phyloP scores from a whole-genome alignment of 1,140 invertebrate genomes.

The Aphaenogaster rudis region DNA sequence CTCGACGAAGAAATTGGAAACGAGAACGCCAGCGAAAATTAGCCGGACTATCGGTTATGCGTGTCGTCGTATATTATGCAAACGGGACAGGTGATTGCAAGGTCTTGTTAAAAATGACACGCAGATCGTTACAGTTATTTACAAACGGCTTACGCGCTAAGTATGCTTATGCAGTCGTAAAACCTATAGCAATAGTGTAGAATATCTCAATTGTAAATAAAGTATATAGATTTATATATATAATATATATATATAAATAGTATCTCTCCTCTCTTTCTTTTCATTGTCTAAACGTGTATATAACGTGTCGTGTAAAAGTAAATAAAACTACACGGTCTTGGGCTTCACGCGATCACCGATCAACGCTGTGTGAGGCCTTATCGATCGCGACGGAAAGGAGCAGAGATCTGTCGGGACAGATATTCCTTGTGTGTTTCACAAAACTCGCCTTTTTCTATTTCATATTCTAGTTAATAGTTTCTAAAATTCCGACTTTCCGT shows the following conservation, averaged over 20 bases:
- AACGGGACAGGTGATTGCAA: slow-evolving; percentile 2
- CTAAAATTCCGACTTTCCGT: not conserved
- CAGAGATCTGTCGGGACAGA: not conserved
- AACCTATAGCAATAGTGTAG: slow-evolving; percentile 61
- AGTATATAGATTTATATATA: slow-evolving; percentile 60
- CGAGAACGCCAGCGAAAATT: not conserved
- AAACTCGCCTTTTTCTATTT: not conserved
- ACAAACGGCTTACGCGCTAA: slow-evolving; percentile 68
- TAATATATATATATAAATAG: slow-evolving; percentile 72
- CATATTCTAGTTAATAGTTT: not conserved
- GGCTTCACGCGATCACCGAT: not conserved
- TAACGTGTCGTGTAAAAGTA: slow-evolving; percentile 67
- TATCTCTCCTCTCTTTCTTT: slow-evolving; percentile 36
- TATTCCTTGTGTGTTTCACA: not conserved
- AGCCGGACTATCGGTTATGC: not conserved
- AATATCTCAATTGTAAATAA: slow-evolving; percentile 61
- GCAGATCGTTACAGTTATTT: slow-evolving; percentile 67
- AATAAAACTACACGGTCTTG: slow-evolving; percentile 55
- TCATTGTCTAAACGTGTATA: slow-evolving; percentile 60
- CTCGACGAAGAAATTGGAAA: not conserved
- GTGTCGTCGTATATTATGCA: slow-evolving; percentile 19
- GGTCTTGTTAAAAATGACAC: slow-evolving; percentile 52
- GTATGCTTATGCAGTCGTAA: slow-evolving; percentile 69
- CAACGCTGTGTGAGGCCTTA: not conserved
- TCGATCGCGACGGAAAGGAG: slow-evolving; percentile 30